Evolutionary conservation across 2,797 vertebrate genomes (phyloP).

Genomic region (Eulemur rubriventer): DNA sequence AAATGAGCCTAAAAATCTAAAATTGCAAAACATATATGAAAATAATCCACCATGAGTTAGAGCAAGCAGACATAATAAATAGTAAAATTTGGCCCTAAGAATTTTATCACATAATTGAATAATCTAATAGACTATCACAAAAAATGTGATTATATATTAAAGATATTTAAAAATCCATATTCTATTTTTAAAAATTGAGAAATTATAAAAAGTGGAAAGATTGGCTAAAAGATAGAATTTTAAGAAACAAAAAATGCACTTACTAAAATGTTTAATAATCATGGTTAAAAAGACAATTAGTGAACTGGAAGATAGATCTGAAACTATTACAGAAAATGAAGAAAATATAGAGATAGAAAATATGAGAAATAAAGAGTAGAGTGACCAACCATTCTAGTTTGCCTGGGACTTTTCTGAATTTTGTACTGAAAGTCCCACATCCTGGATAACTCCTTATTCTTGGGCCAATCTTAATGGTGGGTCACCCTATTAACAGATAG

Average conservation of each 20-base stretch:
- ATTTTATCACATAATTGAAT: not conserved
- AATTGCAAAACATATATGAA: not conserved
- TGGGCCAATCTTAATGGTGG: not conserved
- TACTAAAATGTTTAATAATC: not conserved
- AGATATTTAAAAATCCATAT: constrained; percentile 13
- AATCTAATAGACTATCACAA: not conserved
- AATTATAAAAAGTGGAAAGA: not conserved
- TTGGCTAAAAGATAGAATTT: not conserved
- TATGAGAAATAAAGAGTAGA: not conserved
- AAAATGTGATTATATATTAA: constrained; percentile 9
- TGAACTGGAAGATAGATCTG: not conserved
- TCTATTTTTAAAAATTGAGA: constrained; percentile 31
- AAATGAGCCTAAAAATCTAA: constrained; percentile 19
- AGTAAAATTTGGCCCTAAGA: not conserved
- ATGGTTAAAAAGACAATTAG: not conserved
- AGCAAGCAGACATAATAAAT: not conserved
- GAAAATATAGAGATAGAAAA: not conserved
- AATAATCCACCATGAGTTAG: constrained; percentile 1
- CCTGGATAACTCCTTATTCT: not conserved
- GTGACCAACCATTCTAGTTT: not conserved
- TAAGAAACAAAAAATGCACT: not conserved
- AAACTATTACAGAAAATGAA: not conserved
- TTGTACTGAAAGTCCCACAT: not conserved
- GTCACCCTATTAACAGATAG: not conserved
- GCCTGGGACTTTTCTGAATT: not conserved